A percentile compares a stretch with the other conserved stretches of the same genome.
Evolutionary conservation across 2,797 vertebrate species (phyloP).

Genomic region (Alectoris magna): DNA sequence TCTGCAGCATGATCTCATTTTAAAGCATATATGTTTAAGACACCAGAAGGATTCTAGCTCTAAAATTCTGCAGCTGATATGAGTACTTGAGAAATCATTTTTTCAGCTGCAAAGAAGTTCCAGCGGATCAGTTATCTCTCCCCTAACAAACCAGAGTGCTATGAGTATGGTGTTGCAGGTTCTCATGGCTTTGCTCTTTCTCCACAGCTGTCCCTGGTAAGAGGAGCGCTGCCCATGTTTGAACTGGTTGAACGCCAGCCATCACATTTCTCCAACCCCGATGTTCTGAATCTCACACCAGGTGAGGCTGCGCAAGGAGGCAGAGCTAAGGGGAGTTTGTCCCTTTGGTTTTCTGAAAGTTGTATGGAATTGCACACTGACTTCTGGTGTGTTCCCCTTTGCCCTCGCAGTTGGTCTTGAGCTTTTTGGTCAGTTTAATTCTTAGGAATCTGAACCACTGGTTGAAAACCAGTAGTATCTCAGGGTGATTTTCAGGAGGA

Average conservation of each 20-base stretch:
- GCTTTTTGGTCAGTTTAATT: not conserved
- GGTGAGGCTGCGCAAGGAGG: conserved; percentile 76
- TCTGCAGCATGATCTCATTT: not conserved
- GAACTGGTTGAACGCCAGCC: conserved; percentile 95
- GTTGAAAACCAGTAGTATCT: not conserved
- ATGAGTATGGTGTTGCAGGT: not conserved
- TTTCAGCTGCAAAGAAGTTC: not conserved
- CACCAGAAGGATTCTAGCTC: not conserved
- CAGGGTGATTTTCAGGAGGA: not conserved
- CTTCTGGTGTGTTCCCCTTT: not conserved
- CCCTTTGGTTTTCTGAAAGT: not conserved
- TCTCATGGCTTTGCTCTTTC: conserved; percentile 2
- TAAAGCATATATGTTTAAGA: not conserved
- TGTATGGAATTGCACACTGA: not conserved
- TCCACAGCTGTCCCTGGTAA: conserved; percentile 88
- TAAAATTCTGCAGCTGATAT: not conserved
- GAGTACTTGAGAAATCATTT: not conserved
- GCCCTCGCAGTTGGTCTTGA: not conserved
- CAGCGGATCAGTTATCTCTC: accelerated
- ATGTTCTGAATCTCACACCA: conserved; percentile 93
- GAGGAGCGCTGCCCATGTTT: conserved; percentile 94
- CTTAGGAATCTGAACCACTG: not conserved
- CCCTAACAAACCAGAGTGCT: not conserved
- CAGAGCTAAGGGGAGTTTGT: accelerated
- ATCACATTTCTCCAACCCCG: conserved; percentile 90